A percentile compares a stretch with the other conserved stretches of the same genome.
phyloP scores from a whole-genome alignment of 2,888 invertebrate species.

The Cistogaster globosa region DNA sequence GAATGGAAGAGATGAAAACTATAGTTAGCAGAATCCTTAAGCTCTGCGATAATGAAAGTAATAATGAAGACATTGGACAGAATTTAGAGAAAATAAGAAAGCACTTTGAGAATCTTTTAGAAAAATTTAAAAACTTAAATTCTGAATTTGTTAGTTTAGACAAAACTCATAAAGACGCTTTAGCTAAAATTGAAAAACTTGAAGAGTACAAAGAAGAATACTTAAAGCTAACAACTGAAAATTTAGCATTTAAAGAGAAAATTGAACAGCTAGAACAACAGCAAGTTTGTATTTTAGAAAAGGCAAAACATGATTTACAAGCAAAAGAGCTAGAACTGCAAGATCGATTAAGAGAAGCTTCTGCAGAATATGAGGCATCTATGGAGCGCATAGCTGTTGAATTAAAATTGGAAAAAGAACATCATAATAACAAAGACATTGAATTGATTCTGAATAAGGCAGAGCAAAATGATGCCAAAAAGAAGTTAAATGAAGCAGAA shows the following conservation, averaged over 20 bases:
- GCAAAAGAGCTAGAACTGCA: conserved; percentile 59
- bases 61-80: not conserved
- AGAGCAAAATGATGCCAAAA: conserved; percentile 64
- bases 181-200: conserved; percentile 14
- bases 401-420: conserved; percentile 61
- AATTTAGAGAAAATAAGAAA: conserved; percentile 44
- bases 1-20: conserved; percentile 4
- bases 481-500: conserved; percentile 56
- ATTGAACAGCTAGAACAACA: conserved; percentile 42
- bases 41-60: not conserved
- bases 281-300: conserved; percentile 41
- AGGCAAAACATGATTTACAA: conserved; percentile 54
- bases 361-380: conserved; percentile 52
- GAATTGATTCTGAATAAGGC: conserved; percentile 62
- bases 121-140: conserved; percentile 46
- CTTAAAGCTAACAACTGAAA: not conserved
- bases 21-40: conserved; percentile 19
- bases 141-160: not conserved
- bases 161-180: not conserved
- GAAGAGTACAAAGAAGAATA: not conserved
- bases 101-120: conserved; percentile 37
- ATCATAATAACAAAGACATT: conserved; percentile 62
- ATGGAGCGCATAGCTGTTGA: conserved; percentile 56
- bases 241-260: not conserved
- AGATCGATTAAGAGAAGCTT: conserved; percentile 47